Conservation (phyloP, 2,113 vertebrate species). For the Forbesichthys agassizii region DNA sequence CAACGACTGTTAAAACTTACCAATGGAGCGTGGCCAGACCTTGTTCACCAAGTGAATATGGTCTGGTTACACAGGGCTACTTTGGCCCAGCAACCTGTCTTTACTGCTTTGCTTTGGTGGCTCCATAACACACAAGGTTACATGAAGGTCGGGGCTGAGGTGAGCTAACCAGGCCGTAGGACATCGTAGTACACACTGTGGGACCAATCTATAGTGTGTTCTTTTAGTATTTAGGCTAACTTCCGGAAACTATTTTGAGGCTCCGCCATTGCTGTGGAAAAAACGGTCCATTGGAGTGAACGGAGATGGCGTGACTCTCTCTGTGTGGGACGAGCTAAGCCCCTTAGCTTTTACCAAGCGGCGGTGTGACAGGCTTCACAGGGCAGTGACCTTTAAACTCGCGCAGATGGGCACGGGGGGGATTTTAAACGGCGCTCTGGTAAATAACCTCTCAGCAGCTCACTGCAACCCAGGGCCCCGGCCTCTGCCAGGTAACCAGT, state of each 20-base stretch:
- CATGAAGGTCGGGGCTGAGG: constrained; percentile 33
- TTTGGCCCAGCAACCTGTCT: neutral
- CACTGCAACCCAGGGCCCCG: constrained; percentile 38
- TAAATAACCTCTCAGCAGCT: constrained; percentile 69
- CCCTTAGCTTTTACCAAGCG: constrained; percentile 45
- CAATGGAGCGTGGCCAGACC: no score
- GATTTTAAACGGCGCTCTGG: constrained; percentile 51
- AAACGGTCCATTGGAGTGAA: no score
- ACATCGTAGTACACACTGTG: neutral
- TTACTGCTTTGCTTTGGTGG: no score
- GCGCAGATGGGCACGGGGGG: constrained; percentile 60
- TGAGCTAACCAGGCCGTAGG: constrained; percentile 7
- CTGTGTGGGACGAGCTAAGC: constrained; percentile 52
- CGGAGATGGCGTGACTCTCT: no score
- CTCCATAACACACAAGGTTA: constrained; percentile 23
- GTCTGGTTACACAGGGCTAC: no score
- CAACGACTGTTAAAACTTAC: no score
- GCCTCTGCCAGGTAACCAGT: no score
- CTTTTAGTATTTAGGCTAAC: no score
- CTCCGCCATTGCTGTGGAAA: no score
- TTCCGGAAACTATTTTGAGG: no score
- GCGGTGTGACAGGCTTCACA: constrained; percentile 51
- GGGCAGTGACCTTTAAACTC: constrained; percentile 54
- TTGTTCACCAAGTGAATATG: no score
- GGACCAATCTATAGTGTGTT: no score